Conservation (phyloP, 2,797 vertebrate genomes). For the Tapirus indicus region DNA sequence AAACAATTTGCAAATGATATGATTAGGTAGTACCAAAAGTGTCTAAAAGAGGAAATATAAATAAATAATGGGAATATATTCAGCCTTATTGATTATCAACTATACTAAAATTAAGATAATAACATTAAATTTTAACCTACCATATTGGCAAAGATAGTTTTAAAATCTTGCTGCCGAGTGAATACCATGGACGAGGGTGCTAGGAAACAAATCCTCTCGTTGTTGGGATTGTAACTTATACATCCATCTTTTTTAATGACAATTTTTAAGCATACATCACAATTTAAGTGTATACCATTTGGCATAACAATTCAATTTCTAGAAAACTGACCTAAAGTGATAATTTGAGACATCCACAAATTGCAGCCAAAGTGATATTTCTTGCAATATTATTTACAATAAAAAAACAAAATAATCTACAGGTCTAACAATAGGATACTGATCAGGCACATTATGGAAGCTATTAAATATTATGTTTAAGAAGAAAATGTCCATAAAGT, state of each 20-base stretch:
- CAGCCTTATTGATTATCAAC: not conserved
- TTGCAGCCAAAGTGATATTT: not conserved
- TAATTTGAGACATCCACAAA: not conserved
- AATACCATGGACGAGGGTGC: not conserved
- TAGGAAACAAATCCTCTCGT: not conserved
- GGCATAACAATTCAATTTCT: not conserved
- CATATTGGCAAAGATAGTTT: not conserved
- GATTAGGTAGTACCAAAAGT: not conserved
- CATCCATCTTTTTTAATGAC: not conserved
- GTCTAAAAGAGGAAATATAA: not conserved
- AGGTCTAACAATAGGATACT: not conserved
- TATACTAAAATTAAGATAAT: not conserved
- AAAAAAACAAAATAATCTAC: not conserved
- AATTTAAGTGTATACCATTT: not conserved
- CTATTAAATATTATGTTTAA: not conserved
- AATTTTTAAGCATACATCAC: not conserved
- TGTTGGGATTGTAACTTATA: not conserved
- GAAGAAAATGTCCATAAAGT: not conserved
- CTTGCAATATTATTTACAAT: not conserved
- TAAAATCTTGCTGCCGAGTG: not conserved
- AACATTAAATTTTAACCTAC: not conserved
- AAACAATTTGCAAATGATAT: not conserved
- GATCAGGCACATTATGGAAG: not conserved
- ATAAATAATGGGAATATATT: not conserved
- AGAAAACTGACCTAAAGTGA: not conserved